Evolutionary conservation across 2,797 vertebrate species (phyloP).

Genomic region (Chloroceryle amazona): DNA sequence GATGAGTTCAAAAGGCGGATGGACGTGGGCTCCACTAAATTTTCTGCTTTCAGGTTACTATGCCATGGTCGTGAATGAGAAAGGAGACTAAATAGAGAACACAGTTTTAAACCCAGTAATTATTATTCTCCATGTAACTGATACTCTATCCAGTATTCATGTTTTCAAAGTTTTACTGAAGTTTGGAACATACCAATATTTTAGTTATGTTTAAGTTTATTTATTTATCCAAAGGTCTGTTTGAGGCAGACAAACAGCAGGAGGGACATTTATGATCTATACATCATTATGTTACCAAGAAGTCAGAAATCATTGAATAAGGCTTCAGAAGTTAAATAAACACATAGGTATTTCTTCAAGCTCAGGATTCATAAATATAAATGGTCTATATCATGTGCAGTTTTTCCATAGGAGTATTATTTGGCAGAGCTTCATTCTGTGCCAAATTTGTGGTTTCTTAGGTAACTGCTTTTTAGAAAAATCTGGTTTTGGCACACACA

Average conservation of each 20-base stretch:
- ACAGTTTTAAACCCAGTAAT: neutral
- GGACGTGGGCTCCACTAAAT: neutral
- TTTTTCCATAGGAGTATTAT: constrained; percentile 33
- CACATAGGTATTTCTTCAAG: neutral
- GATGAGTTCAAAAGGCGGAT: neutral
- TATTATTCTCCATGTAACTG: neutral
- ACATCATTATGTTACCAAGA: neutral
- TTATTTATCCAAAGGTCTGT: constrained; percentile 17
- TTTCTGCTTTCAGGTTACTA: neutral
- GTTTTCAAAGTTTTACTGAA: neutral
- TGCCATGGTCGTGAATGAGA: neutral
- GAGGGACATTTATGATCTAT: constrained; percentile 6
- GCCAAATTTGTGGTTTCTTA: constrained; percentile 22
- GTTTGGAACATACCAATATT: neutral
- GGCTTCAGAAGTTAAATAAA: constrained; percentile 11
- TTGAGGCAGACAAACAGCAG: constrained; percentile 2
- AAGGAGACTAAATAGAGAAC: neutral
- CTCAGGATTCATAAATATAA: constrained; percentile 43
- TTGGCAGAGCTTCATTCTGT: constrained; percentile 12
- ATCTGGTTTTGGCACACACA: constrained; percentile 32
- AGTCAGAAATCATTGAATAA: constrained; percentile 11
- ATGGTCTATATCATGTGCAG: neutral
- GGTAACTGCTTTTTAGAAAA: constrained; percentile 44
- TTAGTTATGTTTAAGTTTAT: neutral
- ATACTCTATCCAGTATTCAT: neutral